Base-by-base conservation (phyloP, 2,113 vertebrate genomes). In the Meleagris gallopavo region DNA sequence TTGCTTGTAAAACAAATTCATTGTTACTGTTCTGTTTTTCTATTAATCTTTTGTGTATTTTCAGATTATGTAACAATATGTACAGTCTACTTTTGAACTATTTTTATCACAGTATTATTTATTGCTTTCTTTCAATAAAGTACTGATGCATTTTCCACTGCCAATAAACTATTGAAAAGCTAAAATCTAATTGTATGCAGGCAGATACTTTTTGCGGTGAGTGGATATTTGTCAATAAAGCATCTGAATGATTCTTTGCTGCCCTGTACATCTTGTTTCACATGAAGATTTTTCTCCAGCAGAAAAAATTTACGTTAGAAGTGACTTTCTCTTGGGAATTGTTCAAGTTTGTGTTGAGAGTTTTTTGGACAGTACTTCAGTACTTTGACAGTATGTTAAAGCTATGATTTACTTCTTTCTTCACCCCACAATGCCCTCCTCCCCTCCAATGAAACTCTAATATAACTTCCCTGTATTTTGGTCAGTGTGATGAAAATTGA, bases 81-180 rank as follows among this genome's bases (percentile, higher is more conserved):
- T 99, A 99, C 99, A 99, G 99, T 98, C 98, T 97, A 98, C 99
- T 99, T 98, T 99, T 98, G 98, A 99, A 98, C 98, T 99, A 98
- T 99, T 99, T 99, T 99, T 99, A 99, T 99, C 99, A 99, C 99
- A 99, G 99, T 99, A 99, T 99, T 99, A 99, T 99, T 99, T 99
- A 99, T 99, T 99, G 98, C 98, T 99, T 98, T 98, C 98, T 99
- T 98, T 99, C 99, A 99, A 99, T 99, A 99, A 99, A 99, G 98
- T 99, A 98, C 98, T 98, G 98, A 99, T 98, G 98, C 98, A 97
- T 97, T 99, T 99, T 98, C 97, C 98, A 98, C 98, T 98, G 98
- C 98, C 98, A 98, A 95, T 98, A 96, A 97, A 62, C 92, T 94
- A 34, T 94, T 57, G 79, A 72, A 93, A 91, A 94, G 86, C 93